Evolutionary conservation across 2,797 vertebrate genomes (phyloP).

Genomic region (Anolis apletophallus): DNA sequence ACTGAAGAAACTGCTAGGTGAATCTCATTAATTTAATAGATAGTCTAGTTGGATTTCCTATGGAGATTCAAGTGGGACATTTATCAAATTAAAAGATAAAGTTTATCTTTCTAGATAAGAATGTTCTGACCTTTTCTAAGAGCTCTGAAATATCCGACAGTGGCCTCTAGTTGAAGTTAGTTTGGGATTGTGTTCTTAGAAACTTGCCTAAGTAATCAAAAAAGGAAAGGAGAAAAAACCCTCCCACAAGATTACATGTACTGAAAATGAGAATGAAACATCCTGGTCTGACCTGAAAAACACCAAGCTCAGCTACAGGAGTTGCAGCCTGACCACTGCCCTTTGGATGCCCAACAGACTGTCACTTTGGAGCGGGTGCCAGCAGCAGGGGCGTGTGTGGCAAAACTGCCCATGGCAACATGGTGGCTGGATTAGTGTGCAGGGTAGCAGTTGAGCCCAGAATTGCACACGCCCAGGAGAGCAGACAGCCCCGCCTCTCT

Average conservation of each 20-base stretch:
- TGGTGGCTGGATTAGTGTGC: not conserved
- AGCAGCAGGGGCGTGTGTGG: not conserved
- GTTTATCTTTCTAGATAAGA: not conserved
- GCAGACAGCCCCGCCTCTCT: not conserved
- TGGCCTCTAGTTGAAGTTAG: not conserved
- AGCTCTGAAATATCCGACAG: not conserved
- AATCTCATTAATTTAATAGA: no score
- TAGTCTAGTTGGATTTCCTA: no score
- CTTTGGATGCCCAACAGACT: not conserved
- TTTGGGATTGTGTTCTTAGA: not conserved
- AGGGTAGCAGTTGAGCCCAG: not conserved
- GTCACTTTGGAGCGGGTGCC: not conserved
- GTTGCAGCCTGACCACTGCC: not conserved
- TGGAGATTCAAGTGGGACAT: not conserved
- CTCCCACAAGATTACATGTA: not conserved
- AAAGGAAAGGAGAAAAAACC: not conserved
- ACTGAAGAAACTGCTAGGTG: no score
- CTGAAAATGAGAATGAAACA: not conserved
- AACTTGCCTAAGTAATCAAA: constrained; percentile 2
- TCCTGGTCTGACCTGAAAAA: not conserved
- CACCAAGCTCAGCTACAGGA: not conserved
- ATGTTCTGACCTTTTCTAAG: not conserved
- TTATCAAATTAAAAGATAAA: not conserved
- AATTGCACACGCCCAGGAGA: not conserved
- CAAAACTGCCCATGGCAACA: not conserved